Evolutionary conservation across 1,140 invertebrate species (phyloP).

Genomic region (Saccostrea echinata): DNA sequence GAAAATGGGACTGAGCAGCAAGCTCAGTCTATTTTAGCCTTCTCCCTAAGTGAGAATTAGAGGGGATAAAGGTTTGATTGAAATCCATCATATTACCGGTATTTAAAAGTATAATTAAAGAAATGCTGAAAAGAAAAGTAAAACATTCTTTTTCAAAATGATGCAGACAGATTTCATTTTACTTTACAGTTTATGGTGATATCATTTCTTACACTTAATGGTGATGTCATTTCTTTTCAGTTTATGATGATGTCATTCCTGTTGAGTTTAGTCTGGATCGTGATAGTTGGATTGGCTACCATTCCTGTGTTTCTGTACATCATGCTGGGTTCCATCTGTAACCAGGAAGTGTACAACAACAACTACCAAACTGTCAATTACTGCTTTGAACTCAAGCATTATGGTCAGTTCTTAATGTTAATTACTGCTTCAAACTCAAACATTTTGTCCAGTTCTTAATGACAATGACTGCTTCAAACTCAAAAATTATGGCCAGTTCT

Average conservation of each 20-base stretch:
- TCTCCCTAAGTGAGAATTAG: too few relatives aligned
- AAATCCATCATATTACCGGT: too few relatives aligned
- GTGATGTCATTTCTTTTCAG: constrained; percentile 80
- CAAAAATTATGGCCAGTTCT: constrained; percentile 86
- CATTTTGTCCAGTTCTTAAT: constrained; percentile 86
- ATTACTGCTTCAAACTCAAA: constrained; percentile 79
- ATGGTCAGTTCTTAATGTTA: constrained; percentile 84
- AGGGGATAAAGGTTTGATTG: too few relatives aligned
- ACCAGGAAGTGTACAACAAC: constrained; percentile 71
- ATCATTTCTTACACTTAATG: too few relatives aligned
- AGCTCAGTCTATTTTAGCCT: too few relatives aligned
- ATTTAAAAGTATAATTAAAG: too few relatives aligned
- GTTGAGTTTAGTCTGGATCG: constrained; percentile 91
- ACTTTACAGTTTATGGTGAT: constrained; percentile 84
- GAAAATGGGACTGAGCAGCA: too few relatives aligned
- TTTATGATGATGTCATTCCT: constrained; percentile 96
- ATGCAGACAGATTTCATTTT: constrained; percentile 27
- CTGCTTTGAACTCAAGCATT: constrained; percentile 83
- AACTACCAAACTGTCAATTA: constrained; percentile 54
- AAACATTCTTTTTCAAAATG: too few relatives aligned
- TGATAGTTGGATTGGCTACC: constrained; percentile 89
- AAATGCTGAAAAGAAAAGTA: too few relatives aligned
- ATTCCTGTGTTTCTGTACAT: constrained; percentile 81
- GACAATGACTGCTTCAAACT: constrained; percentile 74
- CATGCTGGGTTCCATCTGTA: constrained; percentile 72